These are phyloP conservation scores for Limenitis camilla DNA, from an alignment of 2,888 invertebrate species.

Conservation along the genomic window DNA sequence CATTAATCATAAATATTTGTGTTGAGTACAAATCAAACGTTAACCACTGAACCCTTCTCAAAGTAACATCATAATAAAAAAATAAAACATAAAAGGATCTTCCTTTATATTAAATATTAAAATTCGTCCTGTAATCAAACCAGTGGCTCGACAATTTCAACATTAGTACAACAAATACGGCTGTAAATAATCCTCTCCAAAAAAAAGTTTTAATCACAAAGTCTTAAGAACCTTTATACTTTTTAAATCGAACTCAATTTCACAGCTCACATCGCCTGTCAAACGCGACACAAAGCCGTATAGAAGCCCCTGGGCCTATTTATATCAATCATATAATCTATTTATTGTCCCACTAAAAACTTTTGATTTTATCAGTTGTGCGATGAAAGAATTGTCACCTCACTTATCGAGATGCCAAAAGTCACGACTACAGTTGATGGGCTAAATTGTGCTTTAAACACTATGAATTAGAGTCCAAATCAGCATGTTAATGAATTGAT, in stretches of 20 bases:
- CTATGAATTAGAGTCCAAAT: slow-evolving; percentile 33
- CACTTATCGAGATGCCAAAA: slow-evolving; percentile 67
- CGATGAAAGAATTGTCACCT: slow-evolving; percentile 72
- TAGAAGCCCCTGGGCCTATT: slow-evolving; percentile 68
- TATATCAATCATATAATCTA: slow-evolving; percentile 72
- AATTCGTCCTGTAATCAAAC: slow-evolving; percentile 11
- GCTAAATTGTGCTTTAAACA: slow-evolving; percentile 27
- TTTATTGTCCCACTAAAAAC: slow-evolving; percentile 72
- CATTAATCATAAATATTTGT: too few relatives aligned
- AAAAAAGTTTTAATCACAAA: slow-evolving; percentile 53
- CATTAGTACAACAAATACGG: slow-evolving; percentile 63
- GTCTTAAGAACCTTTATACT: slow-evolving; percentile 65
- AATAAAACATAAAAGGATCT: background rate
- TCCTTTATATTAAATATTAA: background rate
- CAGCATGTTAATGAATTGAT: slow-evolving; percentile 24
- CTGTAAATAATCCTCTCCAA: slow-evolving; percentile 57
- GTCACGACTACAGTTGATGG: slow-evolving; percentile 39
- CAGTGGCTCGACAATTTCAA: slow-evolving; percentile 39
- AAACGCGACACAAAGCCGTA: slow-evolving; percentile 69
- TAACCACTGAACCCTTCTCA: too few relatives aligned
- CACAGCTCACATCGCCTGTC: slow-evolving; percentile 72
- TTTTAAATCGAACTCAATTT: slow-evolving; percentile 71
- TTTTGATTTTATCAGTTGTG: slow-evolving; percentile 66
- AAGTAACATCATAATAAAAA: background rate
- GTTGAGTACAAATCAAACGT: too few relatives aligned